Evolutionary conservation across 2,888 invertebrate species (phyloP), one percentile per base, ranked within the genome.

Genomic region (Electrophaes corylata): DNA sequence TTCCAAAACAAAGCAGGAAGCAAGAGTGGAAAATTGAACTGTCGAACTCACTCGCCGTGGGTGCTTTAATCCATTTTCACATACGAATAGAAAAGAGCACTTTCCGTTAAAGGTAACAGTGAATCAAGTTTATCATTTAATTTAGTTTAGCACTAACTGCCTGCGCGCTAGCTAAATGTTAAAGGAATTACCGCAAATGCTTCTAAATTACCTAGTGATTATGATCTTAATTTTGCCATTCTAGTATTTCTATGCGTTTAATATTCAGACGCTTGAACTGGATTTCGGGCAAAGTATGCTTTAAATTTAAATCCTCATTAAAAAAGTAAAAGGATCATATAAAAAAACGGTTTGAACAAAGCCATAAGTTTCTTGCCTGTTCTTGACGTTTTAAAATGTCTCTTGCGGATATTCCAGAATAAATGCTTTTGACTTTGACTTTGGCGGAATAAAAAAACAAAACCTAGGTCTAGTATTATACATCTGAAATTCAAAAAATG

Each of bases 111-210:
- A 35, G 18, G 23, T 37, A 37, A 37, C 31, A 23, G 39, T 45
- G 37, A 56, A 50, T 45, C 39, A 39, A 19, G 3, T 20, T 50
- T 50, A 56, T 56, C 39, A 33, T 47, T 47, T 50, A 45, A 56
- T 56, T 19, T 56, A 50, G 45, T 39, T 33, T 33, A 33, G 49
- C 45, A 23, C 50, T 50, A 50, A 49, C 26, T 50, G 20, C 35
- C 47, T 26, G 26, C 16, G 12, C 33, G 40, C 41, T 55, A 48
- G 43, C 20, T 41, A 49, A n/a, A 31, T 52, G 39, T 45, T 52
- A 45, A 26, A 29, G 45, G 6, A 31, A 50, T 33, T 43, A 45
- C 18, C 23, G 53, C 40, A 3, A 45, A 39, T 26, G 4, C 29
- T n/a, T 14, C 26, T 52, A 14, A 39, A 45, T 44, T 39, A 52